Evolutionary conservation across 2,888 invertebrate species (phyloP), one percentile per base, ranked within the genome.

Genomic region (Sylvicola fuscatus): DNA sequence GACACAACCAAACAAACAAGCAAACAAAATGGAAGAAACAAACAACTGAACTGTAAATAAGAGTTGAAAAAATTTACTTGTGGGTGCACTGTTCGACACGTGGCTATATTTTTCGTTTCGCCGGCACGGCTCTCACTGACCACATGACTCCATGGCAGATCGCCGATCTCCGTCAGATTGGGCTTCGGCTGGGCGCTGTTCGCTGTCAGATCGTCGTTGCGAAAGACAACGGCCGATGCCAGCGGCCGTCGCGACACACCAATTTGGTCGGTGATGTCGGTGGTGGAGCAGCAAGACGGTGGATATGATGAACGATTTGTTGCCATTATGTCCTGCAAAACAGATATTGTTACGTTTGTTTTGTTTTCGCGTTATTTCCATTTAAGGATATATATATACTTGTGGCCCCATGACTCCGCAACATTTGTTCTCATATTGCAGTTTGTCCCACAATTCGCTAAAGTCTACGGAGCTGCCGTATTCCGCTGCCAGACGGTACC

Each of bases 391-490:
- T 6, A 26, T 28, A 38, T 32, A 41, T 41, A 45, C 45, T 44
- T 43, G 39, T 43, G 46, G 72, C 3, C 74, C 72, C 31, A 70
- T 68, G 3, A 82, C 76, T 1, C 84, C 84, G 57, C 86, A 86
- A 52, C 86, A 86, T 40, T 69, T 65, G 45, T 71, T 70, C 46
- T 79, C 79, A 38, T 66, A 61, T 52, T 84, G 83, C 27, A 82
- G 60, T 32, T 73, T 66, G 50, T 82, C 77, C 81, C 82, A 82
- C 40, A 79, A 66, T 42, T 70, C 71, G 30, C 79, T 74, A 54
- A 82, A 78, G 42, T 75, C 73, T 26, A 66, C 56, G 49, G 77
- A 75, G 32, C 66, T 65, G 38, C 74, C 75, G 64, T 84, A 84
- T 45, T 81, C 77, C 43, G 68, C 67, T 44, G 70, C 61, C 38